Evolutionary conservation across 2,113 vertebrate genomes (phyloP), one percentile per base, ranked within the genome.

Genomic region (Aldabrachelys gigantea): DNA sequence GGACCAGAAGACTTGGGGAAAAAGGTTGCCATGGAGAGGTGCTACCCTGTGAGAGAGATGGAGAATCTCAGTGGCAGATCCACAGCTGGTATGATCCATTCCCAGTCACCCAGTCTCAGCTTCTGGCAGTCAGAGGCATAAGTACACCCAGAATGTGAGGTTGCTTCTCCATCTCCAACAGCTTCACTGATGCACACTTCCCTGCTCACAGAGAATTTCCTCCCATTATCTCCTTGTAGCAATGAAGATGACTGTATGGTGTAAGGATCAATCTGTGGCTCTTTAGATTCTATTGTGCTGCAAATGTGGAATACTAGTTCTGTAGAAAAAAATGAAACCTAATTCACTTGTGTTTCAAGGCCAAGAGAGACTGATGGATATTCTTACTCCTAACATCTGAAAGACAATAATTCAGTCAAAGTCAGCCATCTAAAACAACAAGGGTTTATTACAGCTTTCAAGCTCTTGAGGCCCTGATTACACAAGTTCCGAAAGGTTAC

Each of bases 391-490:
- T 93, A 93, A 87, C 56, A 86, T 86, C 92, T 93, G 38, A n/a
- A 94, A 84, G 91, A 81, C 76, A 88, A 47, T 96, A 96, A 93
- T 54, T 95, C 89, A 93, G 75, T 65, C 86, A 4, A 22, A 89
- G 80, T 92, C 93, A 84, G 94, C 92, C 84, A 91, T 83, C 93
- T 96, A 81, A 57, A 96, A 94, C 93, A 96, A 92, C 83, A 97
- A 95, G 91, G 87, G 94, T 95, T 97, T 96, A 97, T 83, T 92
- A 79, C 85, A 89, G 44, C 82, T 92, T 89, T 90, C 91, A 92
- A 81, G 69, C 92, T 92, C 35, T 95, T 87, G 84, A 89, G 44
- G 87, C 56, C 85, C 93, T n/a, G 49, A 84, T 88, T 93, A 41
- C 78, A 92, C 65, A 54, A 25, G 59, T 75, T 96, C 89, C 79